Base-by-base conservation (phyloP, 1,140 invertebrate species). In the Sycobia sp. region DNA sequence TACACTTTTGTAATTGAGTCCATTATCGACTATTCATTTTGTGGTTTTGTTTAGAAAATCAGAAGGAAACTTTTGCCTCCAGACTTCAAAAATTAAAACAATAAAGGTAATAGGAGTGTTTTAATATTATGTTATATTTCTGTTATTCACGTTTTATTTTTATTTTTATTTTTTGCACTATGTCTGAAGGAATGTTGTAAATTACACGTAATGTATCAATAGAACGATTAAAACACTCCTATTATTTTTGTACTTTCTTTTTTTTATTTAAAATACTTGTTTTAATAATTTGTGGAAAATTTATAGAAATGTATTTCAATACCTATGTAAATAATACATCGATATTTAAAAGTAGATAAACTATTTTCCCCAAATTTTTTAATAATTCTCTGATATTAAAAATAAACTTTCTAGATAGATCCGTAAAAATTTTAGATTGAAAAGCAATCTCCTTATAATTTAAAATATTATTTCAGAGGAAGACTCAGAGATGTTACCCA, bases 401-500 rank as follows among this genome's bases (percentile, higher is more conserved):
- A 3, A 14, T 7, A 32, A 49, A 18, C 13, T 46, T 18, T 32
- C 7, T 18, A 10, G 13, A 49, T 4, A 47, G 16, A 4, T 18
- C 32, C 13, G 0, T 29, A n/a, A 4, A 29, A 29, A 27, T 47
- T 56, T 20, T 43, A 25, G 22, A 46, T 34, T 61, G 4, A 47
- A n/a, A 38, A 20, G 32, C 25, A 50, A 70, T 69, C 59, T 65
- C 59, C 64, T 70, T 69, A 70, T 76, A 68, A 73, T 78, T 65
- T 76, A 63, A 70, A 78, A 78, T 77, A 67, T 80, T 75, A 80
- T 80, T 80, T 79, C 77, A 81, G 79, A 81, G 78, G 79, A 81
- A 76, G 79, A 81, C 76, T 77, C 79, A 76, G 78, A 81, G 79
- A 80, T 80, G 73, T 81, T 81, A 80, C 78, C 76, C 80, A 80